Conservation (phyloP, 2,797 vertebrate genomes). For the Cuniculus paca region DNA sequence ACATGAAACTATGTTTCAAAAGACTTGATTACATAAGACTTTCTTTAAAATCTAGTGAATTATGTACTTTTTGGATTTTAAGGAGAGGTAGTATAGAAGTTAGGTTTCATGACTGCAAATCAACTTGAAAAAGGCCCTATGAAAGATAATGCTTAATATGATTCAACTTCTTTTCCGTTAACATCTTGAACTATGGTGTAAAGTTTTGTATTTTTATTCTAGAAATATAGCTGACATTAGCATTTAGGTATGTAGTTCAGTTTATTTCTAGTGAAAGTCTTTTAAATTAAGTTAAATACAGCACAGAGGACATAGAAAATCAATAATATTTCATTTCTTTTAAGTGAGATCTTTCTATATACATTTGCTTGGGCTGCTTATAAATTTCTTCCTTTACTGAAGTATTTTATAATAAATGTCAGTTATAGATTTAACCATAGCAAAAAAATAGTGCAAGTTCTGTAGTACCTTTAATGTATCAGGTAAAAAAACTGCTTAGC, state of each 20-base stretch:
- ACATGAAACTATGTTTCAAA: slow-evolving; percentile 1
- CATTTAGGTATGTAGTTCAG: slow-evolving; percentile 70
- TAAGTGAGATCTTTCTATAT: slow-evolving; percentile 85
- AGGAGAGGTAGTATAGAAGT: slow-evolving; percentile 21
- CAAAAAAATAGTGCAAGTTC: slow-evolving; percentile 81
- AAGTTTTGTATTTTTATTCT: slow-evolving; percentile 77
- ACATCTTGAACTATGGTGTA: slow-evolving; percentile 66
- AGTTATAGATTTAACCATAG: slow-evolving; percentile 88
- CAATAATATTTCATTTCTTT: slow-evolving; percentile 87
- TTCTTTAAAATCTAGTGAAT: slow-evolving; percentile 60
- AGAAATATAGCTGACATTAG: slow-evolving; percentile 84
- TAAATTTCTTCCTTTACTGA: slow-evolving; percentile 85
- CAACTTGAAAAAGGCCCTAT: slow-evolving; percentile 61
- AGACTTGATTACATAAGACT: neutral
- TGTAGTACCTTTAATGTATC: slow-evolving; percentile 82
- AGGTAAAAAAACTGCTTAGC: slow-evolving; percentile 82
- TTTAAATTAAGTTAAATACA: slow-evolving; percentile 85
- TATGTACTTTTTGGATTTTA: slow-evolving; percentile 27
- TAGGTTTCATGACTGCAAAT: slow-evolving; percentile 61
- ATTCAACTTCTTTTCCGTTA: slow-evolving; percentile 75
- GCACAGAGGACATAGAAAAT: slow-evolving; percentile 85
- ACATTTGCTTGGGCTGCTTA: slow-evolving; percentile 87
- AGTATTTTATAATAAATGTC: slow-evolving; percentile 87
- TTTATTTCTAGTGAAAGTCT: slow-evolving; percentile 82
- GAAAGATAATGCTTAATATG: slow-evolving; percentile 66